A percentile compares a stretch with the other conserved stretches of the same genome.
Evolutionary conservation across 2,888 invertebrate species (phyloP).

Genomic region (Auanema sp.): DNA sequence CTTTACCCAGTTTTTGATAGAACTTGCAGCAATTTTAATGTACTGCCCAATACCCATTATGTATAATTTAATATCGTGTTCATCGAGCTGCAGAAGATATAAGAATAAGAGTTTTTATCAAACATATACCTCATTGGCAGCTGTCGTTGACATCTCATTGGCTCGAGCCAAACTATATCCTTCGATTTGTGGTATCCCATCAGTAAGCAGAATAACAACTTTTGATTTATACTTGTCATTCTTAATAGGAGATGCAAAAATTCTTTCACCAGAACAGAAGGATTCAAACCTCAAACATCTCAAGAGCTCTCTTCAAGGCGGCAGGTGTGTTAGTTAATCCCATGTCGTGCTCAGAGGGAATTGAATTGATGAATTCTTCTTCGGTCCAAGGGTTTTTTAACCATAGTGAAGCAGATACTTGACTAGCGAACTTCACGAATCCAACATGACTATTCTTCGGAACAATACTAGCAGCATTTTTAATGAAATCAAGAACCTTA

Average conservation of each 20-base stretch:
- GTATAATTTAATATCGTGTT: not conserved
- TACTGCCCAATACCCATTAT: not conserved
- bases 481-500: slow-evolving; percentile 6
- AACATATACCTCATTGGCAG: too few relatives aligned
- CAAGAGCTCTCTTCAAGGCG: slow-evolving; percentile 7
- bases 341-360: slow-evolving; percentile 1
- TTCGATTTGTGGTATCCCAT: slow-evolving; percentile 5
- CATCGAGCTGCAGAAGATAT: too few relatives aligned
- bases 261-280: not conserved
- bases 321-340: slow-evolving; percentile 12
- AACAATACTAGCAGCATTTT: slow-evolving; percentile 1
- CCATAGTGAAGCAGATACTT: slow-evolving; percentile 4
- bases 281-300: slow-evolving; percentile 5
- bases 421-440: slow-evolving; percentile 10
- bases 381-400: slow-evolving; percentile 1
- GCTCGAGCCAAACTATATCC: too few relatives aligned
- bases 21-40: not conserved
- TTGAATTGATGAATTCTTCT: not conserved
- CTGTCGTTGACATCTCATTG: too few relatives aligned
- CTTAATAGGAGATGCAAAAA: not conserved
- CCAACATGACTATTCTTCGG: slow-evolving; percentile 8
- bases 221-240: slow-evolving; percentile 1
- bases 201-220: slow-evolving; percentile 11
- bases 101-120: too few relatives aligned
- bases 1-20: not conserved